Percentiles rank a stretch among this genome's conserved stretches.
Evolutionary conservation across 2,888 invertebrate species (phyloP).

Genomic region (Alitta virens): DNA sequence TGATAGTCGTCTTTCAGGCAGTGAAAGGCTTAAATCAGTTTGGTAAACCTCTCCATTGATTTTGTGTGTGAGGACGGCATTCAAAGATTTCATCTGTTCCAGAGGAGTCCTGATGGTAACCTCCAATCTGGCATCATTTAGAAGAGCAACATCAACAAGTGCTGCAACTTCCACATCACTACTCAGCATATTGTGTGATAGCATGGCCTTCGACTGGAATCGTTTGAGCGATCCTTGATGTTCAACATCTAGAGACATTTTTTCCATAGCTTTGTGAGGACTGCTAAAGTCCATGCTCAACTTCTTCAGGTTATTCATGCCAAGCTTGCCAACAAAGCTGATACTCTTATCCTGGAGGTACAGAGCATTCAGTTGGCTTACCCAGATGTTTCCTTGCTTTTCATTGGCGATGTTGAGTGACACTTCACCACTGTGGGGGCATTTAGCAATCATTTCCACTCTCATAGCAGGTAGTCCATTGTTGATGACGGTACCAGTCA

Average conservation of each 20-base stretch:
- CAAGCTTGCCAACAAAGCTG: neutral
- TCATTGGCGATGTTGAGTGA: too few relatives aligned
- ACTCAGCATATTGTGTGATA: neutral
- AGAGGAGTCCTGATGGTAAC: conserved; percentile 14
- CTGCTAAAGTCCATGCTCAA: neutral
- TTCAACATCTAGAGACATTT: neutral
- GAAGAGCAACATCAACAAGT: conserved; percentile 10
- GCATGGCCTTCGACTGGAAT: neutral
- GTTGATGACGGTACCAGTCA: too few relatives aligned
- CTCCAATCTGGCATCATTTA: conserved; percentile 15
- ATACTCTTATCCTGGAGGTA: too few relatives aligned
- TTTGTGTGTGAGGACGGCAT: conserved; percentile 10
- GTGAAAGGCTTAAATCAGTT: neutral
- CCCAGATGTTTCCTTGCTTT: too few relatives aligned
- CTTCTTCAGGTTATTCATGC: neutral
- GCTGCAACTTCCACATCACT: neutral
- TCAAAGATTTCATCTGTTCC: neutral
- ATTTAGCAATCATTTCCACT: too few relatives aligned
- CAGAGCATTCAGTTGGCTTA: too few relatives aligned
- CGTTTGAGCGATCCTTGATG: neutral
- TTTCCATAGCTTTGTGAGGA: neutral
- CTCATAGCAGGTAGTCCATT: too few relatives aligned
- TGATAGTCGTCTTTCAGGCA: too few relatives aligned
- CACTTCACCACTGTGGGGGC: too few relatives aligned
- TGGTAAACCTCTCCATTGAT: neutral